These are phyloP conservation scores for Neuroscelio doddi DNA, from an alignment of 2,888 invertebrate species.

Conservation along the genomic window DNA sequence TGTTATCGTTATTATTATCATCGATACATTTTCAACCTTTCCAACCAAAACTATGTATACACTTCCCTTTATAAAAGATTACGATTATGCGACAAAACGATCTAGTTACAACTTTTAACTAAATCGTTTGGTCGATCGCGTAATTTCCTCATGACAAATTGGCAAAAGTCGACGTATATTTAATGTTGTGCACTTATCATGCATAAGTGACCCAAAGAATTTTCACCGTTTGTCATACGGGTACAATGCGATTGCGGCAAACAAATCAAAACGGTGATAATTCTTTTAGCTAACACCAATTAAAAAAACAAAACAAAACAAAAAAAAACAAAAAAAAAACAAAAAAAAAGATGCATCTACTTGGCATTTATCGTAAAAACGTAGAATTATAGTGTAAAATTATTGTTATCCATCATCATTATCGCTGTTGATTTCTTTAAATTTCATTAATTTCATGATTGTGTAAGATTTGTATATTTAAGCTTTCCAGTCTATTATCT, in stretches of 20 bases:
- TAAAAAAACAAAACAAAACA: not conserved
- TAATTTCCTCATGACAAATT: too few species aligned
- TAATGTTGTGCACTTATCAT: too few species aligned
- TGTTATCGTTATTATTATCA: conserved; percentile 32
- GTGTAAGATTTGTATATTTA: conserved; percentile 53
- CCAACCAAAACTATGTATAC: conserved; percentile 28
- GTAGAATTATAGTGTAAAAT: conserved; percentile 28
- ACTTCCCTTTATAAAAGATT: conserved; percentile 8
- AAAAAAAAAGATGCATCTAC: conserved; percentile 5
- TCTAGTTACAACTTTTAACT: not conserved
- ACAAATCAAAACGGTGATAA: not conserved
- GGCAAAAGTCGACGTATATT: too few species aligned
- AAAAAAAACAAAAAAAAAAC: not conserved
- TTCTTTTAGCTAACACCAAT: not conserved
- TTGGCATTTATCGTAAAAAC: conserved; percentile 23
- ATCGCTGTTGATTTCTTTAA: conserved; percentile 22
- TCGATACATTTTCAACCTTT: conserved; percentile 32
- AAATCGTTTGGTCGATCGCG: too few species aligned
- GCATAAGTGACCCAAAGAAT: too few species aligned
- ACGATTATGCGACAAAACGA: conserved; percentile 3
- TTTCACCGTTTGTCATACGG: not conserved
- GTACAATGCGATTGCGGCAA: too few species aligned
- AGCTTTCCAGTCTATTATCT: conserved; percentile 54
- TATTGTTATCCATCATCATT: not conserved
- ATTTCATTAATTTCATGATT: conserved; percentile 44